A percentile compares a stretch with the other conserved stretches of the same genome.
Evolutionary conservation across 2,797 vertebrate species (phyloP).

Genomic region (Sphaeramia orbicularis): DNA sequence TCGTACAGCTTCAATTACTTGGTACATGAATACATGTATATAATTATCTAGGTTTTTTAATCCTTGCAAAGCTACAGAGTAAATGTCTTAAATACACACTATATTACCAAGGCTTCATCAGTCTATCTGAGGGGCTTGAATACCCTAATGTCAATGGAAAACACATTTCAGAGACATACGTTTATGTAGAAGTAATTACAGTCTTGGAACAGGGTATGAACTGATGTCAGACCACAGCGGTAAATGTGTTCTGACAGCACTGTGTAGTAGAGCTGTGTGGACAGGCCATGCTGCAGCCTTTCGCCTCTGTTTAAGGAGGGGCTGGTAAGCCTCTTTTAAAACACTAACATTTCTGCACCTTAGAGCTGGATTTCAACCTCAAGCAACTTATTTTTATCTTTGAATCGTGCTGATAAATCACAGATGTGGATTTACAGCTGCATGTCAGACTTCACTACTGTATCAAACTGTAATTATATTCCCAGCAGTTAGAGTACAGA

Average conservation of each 20-base stretch:
- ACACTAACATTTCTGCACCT: no score
- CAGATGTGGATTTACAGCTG: no score
- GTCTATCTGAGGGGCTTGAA: not conserved
- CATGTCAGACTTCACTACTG: no score
- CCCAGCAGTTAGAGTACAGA: no score
- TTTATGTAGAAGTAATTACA: conserved; percentile 31
- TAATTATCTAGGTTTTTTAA: not conserved
- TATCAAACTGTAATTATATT: no score
- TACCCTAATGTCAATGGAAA: conserved; percentile 17
- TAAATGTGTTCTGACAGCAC: conserved; percentile 28
- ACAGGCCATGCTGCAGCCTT: no score
- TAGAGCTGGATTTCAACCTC: no score
- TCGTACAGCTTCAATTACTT: not conserved
- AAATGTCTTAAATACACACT: conserved; percentile 4
- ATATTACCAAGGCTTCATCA: not conserved
- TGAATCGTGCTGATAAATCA: no score
- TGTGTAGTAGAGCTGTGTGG: conserved; percentile 14
- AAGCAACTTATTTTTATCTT: no score
- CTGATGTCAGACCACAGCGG: conserved; percentile 27
- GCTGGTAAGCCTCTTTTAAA: no score
- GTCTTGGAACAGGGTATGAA: conserved; percentile 26
- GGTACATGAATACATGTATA: not conserved
- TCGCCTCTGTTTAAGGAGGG: conserved; percentile 13
- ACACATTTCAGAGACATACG: conserved; percentile 39
- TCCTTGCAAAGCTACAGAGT: not conserved